Evolutionary conservation across 2,888 invertebrate species (phyloP), one percentile per base, ranked within the genome.

Genomic region (Resseliella maxima): DNA sequence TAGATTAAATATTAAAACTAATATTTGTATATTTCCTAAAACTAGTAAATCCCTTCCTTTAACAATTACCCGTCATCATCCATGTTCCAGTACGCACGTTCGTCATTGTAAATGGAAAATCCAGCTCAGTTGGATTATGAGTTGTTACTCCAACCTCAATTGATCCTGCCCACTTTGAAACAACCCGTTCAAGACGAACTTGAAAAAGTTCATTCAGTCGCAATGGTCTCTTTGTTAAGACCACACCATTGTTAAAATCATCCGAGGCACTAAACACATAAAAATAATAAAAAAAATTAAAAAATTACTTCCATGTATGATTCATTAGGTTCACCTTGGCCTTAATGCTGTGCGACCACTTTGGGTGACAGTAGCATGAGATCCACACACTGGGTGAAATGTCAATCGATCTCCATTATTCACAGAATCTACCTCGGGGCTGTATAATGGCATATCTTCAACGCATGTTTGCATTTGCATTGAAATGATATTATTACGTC

Each of bases 71-170:
- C 0, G 85, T 85, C 85, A 85, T 85, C 85, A 85, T 85, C 85
- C 85, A 85, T 2, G 85, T 85, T 2, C 85, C 85, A 8, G 85
- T 85, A 1, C 95, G 93, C 87, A 97, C 96, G 90, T 97, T 97
- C 86, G 97, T 98, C 97, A 98, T 97, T 85, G 97, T 98, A 89
- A 96, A 97, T 38, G 98, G 98, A 92, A 96, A 96, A 88, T 97
- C 95, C 87, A 97, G 92, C 89, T 96, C 96, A 86, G 95, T 94
- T 0, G 98, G 97, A 88, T 95, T 95, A 91, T 97, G 97, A 87
- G 96, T 97, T 86, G 98, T 98, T 87, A 97, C 96, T 88, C 97
- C 97, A 91, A 97, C 96, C 92, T 98, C 98, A 88, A 98, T 96
- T 72, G 97, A 97, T 54, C 98, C 98, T 46, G 97, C 97, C 98